phyloP scores from a whole-genome alignment of 2,888 invertebrate species.

The Nephrotoma appendiculata region DNA sequence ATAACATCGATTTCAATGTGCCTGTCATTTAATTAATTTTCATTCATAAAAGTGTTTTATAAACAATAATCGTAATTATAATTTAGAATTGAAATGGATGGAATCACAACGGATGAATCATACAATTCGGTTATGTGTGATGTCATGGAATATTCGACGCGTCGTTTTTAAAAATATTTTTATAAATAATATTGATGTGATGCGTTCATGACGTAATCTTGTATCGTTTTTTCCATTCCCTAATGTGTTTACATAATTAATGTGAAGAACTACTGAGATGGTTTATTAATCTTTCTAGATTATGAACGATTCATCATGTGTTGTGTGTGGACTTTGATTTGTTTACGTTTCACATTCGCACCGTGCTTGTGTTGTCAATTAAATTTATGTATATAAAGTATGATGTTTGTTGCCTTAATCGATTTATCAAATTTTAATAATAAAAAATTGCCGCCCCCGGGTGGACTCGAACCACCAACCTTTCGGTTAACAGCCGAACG shows the following conservation, averaged over 20 bases:
- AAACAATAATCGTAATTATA: background rate
- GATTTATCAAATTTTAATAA: background rate
- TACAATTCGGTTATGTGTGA: background rate
- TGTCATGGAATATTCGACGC: background rate
- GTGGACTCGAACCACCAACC: slow-evolving; percentile 6
- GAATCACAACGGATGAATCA: background rate
- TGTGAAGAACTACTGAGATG: too few species aligned
- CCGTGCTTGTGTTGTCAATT: too few species aligned
- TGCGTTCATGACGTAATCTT: too few species aligned
- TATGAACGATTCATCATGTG: too few species aligned
- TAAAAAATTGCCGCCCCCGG: background rate
- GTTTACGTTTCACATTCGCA: too few species aligned
- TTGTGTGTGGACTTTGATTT: too few species aligned
- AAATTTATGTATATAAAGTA: too few species aligned
- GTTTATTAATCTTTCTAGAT: too few species aligned
- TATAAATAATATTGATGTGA: background rate
- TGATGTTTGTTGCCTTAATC: too few species aligned
- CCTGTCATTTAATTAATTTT: background rate
- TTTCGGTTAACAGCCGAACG: slow-evolving; percentile 6
- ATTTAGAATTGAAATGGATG: background rate
- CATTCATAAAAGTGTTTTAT: background rate
- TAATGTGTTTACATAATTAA: too few species aligned
- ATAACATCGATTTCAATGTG: background rate
- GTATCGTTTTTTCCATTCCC: too few species aligned
- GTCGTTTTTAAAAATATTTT: background rate